These are phyloP conservation scores for Diplosoma virens DNA, from an alignment of 23 tunicate species.

Conservation along the genomic window DNA sequence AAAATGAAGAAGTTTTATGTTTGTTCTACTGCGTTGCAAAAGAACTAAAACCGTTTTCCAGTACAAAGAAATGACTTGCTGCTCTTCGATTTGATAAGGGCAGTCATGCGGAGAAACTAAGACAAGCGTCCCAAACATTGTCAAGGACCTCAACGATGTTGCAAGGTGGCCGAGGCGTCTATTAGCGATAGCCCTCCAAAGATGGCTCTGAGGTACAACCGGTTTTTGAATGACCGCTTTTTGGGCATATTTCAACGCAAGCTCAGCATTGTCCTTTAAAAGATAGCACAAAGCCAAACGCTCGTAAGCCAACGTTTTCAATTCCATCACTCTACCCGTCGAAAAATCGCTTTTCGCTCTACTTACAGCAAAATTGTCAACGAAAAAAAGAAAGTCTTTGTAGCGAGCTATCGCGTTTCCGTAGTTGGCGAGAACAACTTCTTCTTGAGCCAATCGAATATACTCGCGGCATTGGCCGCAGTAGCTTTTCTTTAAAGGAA, in stretches of 20 bases:
- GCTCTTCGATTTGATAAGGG: constrained; percentile 8
- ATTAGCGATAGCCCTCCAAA: constrained; percentile 36
- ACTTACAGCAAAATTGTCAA: constrained; percentile 31
- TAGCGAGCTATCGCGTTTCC: constrained; percentile 14
- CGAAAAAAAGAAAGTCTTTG: constrained; percentile 10
- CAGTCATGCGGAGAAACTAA: constrained; percentile 7
- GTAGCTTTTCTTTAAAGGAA: constrained; percentile 7
- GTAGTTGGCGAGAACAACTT: neutral
- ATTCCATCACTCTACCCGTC: constrained; percentile 3
- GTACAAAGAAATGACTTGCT: constrained; percentile 1
- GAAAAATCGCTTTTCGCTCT: constrained; percentile 10
- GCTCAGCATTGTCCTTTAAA: neutral
- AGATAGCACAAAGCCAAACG: constrained; percentile 15
- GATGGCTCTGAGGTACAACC: constrained; percentile 21
- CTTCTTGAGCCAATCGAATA: constrained; percentile 9
- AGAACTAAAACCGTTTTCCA: constrained; percentile 13
- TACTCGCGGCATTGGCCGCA: constrained; percentile 7
- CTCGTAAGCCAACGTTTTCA: constrained; percentile 19
- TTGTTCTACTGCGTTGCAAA: neutral
- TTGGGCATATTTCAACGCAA: constrained; percentile 19
- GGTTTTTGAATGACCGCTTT: constrained; percentile 18
- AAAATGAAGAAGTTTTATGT: constrained; percentile 12
- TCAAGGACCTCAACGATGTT: constrained; percentile 12
- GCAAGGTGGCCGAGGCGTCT: neutral
- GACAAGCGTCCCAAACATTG: constrained; percentile 12